Percentiles rank a stretch among this genome's conserved stretches.
These are phyloP conservation scores for Aplidium turbinatum DNA, from an alignment of 23 tunicate species.

Conservation along the genomic window DNA sequence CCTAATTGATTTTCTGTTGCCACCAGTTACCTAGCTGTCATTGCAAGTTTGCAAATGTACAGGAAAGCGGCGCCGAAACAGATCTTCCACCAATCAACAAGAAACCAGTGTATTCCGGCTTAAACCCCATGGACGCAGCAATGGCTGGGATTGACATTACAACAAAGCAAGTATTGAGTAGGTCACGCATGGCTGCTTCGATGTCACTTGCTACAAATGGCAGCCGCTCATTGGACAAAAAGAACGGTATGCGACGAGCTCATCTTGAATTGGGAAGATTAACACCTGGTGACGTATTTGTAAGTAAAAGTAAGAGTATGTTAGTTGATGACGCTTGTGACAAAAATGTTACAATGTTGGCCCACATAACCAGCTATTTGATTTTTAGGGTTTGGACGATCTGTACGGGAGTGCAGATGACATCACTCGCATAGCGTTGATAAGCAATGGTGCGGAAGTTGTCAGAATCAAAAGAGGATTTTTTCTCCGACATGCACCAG, in stretches of 20 bases:
- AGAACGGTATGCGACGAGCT: conserved; percentile 26
- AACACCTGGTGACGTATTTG: conserved; percentile 59
- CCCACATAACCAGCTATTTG: neutral
- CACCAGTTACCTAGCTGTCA: too few species aligned
- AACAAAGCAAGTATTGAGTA: neutral
- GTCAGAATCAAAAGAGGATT: conserved; percentile 42
- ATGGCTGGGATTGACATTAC: conserved; percentile 15
- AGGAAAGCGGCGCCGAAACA: too few species aligned
- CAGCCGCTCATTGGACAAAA: neutral
- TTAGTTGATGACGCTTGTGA: neutral
- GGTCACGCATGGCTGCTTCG: conserved; percentile 26
- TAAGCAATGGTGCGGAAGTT: conserved; percentile 71
- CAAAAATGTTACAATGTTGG: neutral
- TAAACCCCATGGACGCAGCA: conserved; percentile 29
- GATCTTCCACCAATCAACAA: too few species aligned
- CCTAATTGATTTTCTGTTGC: too few species aligned
- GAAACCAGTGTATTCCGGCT: neutral
- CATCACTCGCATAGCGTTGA: conserved; percentile 40
- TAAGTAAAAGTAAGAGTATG: conserved; percentile 17
- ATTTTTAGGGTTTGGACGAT: conserved; percentile 56
- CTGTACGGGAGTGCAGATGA: conserved; percentile 32
- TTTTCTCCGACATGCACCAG: conserved; percentile 69
- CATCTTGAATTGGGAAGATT: conserved; percentile 64
- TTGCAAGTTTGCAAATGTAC: too few species aligned
- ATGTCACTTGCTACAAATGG: neutral